These are phyloP conservation scores for Platycheirus rosarum DNA, from an alignment of 2,888 invertebrate genomes.

Conservation along the genomic window DNA sequence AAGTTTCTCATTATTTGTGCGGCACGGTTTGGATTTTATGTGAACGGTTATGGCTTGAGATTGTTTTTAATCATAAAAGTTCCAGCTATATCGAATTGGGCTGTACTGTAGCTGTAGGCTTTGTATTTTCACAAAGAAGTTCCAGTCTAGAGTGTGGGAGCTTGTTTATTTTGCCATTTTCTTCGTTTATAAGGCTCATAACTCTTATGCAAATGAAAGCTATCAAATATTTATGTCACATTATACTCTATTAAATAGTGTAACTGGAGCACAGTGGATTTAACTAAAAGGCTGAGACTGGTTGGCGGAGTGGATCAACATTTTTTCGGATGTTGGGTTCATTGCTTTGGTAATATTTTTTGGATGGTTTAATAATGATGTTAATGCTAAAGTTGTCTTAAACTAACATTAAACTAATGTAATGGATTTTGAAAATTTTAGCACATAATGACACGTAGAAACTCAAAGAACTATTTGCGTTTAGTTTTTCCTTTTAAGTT, in stretches of 20 bases:
- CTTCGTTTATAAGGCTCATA: constrained; percentile 15
- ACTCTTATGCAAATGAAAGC: constrained; percentile 26
- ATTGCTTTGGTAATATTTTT: background rate
- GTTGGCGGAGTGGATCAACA: background rate
- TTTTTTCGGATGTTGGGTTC: background rate
- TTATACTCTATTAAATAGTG: constrained; percentile 9
- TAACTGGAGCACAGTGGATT: background rate
- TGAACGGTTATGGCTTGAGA: constrained; percentile 17
- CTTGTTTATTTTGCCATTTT: background rate
- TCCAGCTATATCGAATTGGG: constrained; percentile 8
- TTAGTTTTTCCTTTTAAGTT: too few species aligned
- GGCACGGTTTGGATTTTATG: constrained; percentile 38
- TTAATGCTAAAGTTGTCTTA: background rate
- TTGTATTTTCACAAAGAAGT: background rate
- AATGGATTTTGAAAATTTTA: background rate
- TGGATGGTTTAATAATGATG: background rate
- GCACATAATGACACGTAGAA: too few species aligned
- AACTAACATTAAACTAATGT: background rate
- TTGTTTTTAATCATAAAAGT: constrained; percentile 40
- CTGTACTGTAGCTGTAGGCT: constrained; percentile 8
- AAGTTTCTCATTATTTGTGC: constrained; percentile 39
- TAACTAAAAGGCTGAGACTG: background rate
- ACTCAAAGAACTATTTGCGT: too few species aligned
- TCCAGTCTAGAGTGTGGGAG: constrained; percentile 1
- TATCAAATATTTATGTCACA: constrained; percentile 24